These are phyloP conservation scores for Elachura formosa DNA, from an alignment of 2,113 vertebrate species.

Conservation along the genomic window DNA sequence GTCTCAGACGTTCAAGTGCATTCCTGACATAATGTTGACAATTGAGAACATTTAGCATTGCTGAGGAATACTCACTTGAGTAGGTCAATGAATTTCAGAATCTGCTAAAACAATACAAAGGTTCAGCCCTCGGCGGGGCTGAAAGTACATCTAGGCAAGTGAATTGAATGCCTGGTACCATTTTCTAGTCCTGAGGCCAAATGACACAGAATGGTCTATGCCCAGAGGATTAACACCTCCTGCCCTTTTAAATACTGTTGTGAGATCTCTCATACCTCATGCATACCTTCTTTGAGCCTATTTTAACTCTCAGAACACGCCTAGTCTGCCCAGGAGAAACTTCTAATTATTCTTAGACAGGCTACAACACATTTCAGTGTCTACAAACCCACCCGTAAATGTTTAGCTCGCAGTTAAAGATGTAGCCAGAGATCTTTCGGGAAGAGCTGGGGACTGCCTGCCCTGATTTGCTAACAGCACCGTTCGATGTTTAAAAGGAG, in stretches of 20 bases:
- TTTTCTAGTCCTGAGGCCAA: neutral
- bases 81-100: neutral
- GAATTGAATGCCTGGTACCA: neutral
- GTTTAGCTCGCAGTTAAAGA: neutral
- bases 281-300: neutral
- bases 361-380: neutral
- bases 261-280: neutral
- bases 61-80: neutral
- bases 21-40: constrained; percentile 11
- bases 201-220: neutral
- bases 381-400: neutral
- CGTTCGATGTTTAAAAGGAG: neutral
- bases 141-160: neutral
- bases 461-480: neutral
- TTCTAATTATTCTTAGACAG: neutral
- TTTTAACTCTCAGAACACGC: neutral
- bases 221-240: neutral
- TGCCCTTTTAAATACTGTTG: neutral
- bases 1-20: neutral
- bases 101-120: neutral
- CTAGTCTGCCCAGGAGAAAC: neutral
- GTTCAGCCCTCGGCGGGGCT: neutral
- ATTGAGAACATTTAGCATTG: neutral
- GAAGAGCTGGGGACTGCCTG: neutral
- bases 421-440: neutral